Percentiles rank a stretch among this genome's conserved stretches.
These are phyloP conservation scores for Gymnocephalus cernua DNA, from an alignment of 2,113 vertebrate genomes.

Conservation along the genomic window DNA sequence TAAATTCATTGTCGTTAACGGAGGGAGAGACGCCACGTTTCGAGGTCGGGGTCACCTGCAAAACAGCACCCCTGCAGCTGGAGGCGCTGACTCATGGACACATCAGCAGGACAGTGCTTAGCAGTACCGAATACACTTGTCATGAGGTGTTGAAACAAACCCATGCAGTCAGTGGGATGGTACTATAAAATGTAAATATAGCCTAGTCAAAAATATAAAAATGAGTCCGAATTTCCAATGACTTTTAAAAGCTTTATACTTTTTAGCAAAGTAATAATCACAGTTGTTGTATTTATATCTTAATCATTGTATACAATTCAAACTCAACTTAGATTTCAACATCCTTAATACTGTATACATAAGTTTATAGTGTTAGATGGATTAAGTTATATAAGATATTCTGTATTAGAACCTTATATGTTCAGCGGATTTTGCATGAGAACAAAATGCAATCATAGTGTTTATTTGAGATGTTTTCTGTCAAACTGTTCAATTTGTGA, in stretches of 20 bases:
- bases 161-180: not conserved
- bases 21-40: conserved; percentile 40
- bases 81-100: conserved; percentile 53
- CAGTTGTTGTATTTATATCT: not conserved
- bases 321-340: not conserved
- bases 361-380: not conserved
- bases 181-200: conserved; percentile 17
- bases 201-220: not conserved
- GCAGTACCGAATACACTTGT: conserved; percentile 28
- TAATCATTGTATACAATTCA: not conserved
- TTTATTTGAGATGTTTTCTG: not conserved
- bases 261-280: no score
- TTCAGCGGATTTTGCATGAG: not conserved
- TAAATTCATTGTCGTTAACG: not conserved
- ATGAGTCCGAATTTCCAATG: not conserved
- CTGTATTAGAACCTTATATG: not conserved
- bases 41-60: conserved; percentile 51
- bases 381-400: not conserved
- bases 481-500: no score
- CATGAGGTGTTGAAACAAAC: conserved; percentile 42
- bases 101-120: conserved; percentile 29
- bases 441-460: not conserved
- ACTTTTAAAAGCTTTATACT: not conserved
- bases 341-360: not conserved
- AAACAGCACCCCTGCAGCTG: conserved; percentile 26